These are phyloP conservation scores for Medauroidea extradentata DNA, from an alignment of 1,140 invertebrate species.

Conservation along the genomic window DNA sequence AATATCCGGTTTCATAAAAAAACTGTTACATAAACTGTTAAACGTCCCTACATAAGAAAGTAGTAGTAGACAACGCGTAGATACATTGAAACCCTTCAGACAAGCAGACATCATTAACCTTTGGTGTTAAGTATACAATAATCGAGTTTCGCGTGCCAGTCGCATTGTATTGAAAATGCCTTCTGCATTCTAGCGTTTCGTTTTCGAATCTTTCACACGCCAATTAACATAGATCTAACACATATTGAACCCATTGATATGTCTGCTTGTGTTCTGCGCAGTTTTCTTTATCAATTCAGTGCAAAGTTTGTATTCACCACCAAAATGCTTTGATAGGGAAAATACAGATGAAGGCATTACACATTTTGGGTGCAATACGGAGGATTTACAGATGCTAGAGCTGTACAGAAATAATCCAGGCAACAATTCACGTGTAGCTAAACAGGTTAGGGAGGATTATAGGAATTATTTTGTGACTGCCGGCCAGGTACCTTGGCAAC, in stretches of 20 bases:
- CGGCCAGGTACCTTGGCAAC: constrained; percentile 25
- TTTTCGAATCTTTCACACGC: constrained; percentile 16
- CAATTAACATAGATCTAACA: constrained; percentile 18
- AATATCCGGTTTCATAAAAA: constrained; percentile 24
- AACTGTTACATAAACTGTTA: too few species aligned
- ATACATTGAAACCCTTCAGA: constrained; percentile 38
- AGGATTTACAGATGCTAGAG: constrained; percentile 13
- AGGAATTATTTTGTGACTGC: constrained; percentile 23
- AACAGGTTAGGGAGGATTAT: too few species aligned
- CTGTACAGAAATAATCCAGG: constrained; percentile 19
- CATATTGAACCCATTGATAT: constrained; percentile 18
- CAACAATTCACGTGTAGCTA: too few species aligned
- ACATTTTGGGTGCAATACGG: constrained; percentile 12
- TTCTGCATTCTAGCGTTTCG: constrained; percentile 42
- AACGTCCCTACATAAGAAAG: constrained; percentile 15
- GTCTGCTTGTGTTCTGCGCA: constrained; percentile 18
- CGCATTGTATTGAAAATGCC: constrained; percentile 41
- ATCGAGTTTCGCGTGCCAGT: constrained; percentile 37
- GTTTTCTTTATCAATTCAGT: background rate
- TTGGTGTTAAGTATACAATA: constrained; percentile 43
- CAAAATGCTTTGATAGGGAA: constrained; percentile 27
- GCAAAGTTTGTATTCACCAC: constrained; percentile 20
- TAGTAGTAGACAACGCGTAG: constrained; percentile 39
- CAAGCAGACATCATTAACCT: background rate
- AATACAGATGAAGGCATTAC: constrained; percentile 22